Conservation (phyloP, 2,113 vertebrate genomes). For the Columba janthina region DNA sequence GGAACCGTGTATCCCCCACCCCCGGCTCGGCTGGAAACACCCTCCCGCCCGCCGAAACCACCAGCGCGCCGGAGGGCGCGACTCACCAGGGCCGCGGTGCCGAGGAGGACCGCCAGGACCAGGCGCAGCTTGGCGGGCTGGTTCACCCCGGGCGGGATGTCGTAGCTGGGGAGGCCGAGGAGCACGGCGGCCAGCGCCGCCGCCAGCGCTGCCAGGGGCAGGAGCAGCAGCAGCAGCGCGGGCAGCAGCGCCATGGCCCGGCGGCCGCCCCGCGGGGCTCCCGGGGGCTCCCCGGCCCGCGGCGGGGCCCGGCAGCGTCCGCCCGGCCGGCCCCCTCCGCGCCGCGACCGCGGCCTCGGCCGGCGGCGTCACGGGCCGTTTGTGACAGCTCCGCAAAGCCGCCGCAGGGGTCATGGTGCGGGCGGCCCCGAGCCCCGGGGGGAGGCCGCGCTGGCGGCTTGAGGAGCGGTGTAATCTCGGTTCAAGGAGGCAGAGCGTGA, state of each 20-base stretch:
- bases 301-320: background rate
- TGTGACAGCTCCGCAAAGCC: constrained; percentile 22
- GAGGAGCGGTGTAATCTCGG: background rate
- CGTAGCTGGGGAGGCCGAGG: constrained; percentile 31
- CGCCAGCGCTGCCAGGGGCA: constrained; percentile 37
- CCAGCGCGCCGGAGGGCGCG: background rate
- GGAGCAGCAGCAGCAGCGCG: constrained; percentile 26
- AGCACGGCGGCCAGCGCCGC: background rate
- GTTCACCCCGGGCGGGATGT: constrained; percentile 48
- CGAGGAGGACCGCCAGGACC: constrained; percentile 36
- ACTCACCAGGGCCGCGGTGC: constrained; percentile 52
- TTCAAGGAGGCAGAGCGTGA: background rate
- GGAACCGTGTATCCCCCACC: too few relatives aligned
- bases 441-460: background rate
- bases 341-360: background rate
- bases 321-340: background rate
- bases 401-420: constrained; percentile 6
- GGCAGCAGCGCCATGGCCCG: constrained; percentile 13
- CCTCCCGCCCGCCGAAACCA: background rate
- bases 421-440: background rate
- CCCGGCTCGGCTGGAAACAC: background rate
- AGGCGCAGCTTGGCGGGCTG: constrained; percentile 56
- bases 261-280: background rate
- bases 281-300: background rate
- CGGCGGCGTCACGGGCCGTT: background rate